Evolutionary conservation across 2,888 invertebrate species (phyloP), one percentile per base, ranked within the genome.

Genomic region (Empis livida): DNA sequence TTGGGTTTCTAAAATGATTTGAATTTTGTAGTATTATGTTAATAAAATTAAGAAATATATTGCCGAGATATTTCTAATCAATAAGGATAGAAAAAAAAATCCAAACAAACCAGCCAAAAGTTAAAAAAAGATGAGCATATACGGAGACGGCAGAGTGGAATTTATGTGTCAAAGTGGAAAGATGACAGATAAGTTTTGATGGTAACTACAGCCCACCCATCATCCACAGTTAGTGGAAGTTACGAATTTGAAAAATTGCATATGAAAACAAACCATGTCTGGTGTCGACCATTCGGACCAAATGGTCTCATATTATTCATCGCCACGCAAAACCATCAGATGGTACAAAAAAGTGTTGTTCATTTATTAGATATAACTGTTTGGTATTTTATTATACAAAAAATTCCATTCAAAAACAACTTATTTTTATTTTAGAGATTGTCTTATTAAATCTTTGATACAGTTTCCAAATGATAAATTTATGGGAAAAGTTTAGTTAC

Each of bases 321-420:
- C 23, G 23, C 23, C 5, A 11, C 32, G 23, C 5, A 42, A 42
- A 42, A 42, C 30, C 11, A 30, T 42, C 15, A 31, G 31, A 6
- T 42, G 31, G 42, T 31, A 42, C 30, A 42, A 42, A 30, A 30
- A 42, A 42, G 15, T 42, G 13, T 27, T 43, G 17, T 44, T 37
- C 38, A 38, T 15, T 38, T 44, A 14, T 11, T 44, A 23, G 37
- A 44, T 38, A 15, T 49, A 16, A 43, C 45, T 41, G 49, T 47
- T 10, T 46, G 49, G 44, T 49, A 51, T 48, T 48, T 51, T 41
- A 35, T 48, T 49, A 32, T 51, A 49, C 39, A 32, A 45, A 48
- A 47, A 43, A 40, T 45, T 17, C 16, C 13, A n/a, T n/a, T 2
- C 5, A 5, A 35, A 35, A 15, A 13, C 8, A 32, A 27, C 32